These are phyloP conservation scores for Metallyticus violacea DNA, from an alignment of 2,888 invertebrate species.

Conservation along the genomic window DNA sequence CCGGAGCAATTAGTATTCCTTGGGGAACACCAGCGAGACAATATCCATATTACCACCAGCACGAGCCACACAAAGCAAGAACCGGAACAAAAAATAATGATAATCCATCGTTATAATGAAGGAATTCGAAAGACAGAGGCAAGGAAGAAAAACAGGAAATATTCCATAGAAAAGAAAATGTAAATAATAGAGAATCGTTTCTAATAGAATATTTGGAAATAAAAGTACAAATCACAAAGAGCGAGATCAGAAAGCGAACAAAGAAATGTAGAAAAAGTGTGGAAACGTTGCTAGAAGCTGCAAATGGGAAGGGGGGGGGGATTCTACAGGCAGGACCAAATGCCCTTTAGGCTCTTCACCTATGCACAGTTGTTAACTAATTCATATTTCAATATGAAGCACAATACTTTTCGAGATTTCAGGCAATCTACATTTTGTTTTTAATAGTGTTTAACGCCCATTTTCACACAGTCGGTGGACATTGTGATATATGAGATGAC, in stretches of 20 bases:
- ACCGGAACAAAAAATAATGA: not conserved
- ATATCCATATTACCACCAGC: not conserved
- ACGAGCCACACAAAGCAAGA: not conserved
- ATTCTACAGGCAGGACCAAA: not conserved
- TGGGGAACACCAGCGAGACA: not conserved
- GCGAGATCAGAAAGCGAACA: not conserved
- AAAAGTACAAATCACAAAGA: too few species aligned
- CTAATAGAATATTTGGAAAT: not conserved
- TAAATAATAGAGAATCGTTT: not conserved
- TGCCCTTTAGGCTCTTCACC: too few species aligned
- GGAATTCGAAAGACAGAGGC: not conserved
- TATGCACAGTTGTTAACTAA: too few species aligned
- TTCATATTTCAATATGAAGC: too few species aligned
- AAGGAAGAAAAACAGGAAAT: not conserved
- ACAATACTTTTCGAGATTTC: too few species aligned
- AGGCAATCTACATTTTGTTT: too few species aligned
- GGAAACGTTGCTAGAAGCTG: not conserved
- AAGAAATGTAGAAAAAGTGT: too few species aligned
- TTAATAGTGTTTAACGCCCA: too few species aligned
- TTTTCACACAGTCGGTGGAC: too few species aligned
- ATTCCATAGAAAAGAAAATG: not conserved
- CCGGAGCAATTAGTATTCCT: not conserved
- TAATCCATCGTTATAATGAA: not conserved
- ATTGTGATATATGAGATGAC: too few species aligned
- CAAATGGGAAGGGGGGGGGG: not conserved